These are phyloP conservation scores for Aspidiotus destructor DNA, from an alignment of 2,888 invertebrate species.

Conservation along the genomic window DNA sequence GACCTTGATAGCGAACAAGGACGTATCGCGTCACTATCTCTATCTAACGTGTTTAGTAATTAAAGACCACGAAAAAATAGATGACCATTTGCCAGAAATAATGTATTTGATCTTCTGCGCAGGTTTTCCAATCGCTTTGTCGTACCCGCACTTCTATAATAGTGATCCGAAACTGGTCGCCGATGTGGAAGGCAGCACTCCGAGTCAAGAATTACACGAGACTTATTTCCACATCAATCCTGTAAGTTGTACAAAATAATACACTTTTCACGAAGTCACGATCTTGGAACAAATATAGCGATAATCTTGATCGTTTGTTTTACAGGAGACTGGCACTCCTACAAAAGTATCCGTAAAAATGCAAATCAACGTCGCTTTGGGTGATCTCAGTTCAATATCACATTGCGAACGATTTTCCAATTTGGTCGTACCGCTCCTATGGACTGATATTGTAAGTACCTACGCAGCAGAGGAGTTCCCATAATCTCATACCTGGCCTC, in stretches of 20 bases:
- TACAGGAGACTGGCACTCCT: constrained; percentile 63
- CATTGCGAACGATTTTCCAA: constrained; percentile 59
- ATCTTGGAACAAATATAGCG: background rate
- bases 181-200: constrained; percentile 58
- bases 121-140: constrained; percentile 77
- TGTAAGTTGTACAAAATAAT: constrained; percentile 45
- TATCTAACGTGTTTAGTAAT: too few species aligned
- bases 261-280: background rate
- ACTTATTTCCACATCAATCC: constrained; percentile 70
- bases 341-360: constrained; percentile 67
- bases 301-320: constrained; percentile 23
- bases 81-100: too few species aligned
- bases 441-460: constrained; percentile 84
- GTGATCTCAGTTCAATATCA: constrained; percentile 55
- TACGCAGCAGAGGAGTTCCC: too few species aligned
- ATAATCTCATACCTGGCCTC: too few species aligned
- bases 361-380: constrained; percentile 78
- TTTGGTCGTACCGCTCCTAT: constrained; percentile 66
- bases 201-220: constrained; percentile 55
- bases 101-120: constrained; percentile 31
- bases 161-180: constrained; percentile 55
- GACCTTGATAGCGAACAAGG: background rate
- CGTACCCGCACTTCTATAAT: constrained; percentile 77
- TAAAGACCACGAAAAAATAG: too few species aligned
- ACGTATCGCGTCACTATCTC: background rate